Evolutionary conservation across 2,113 vertebrate species (phyloP).

Genomic region (Capreolus pygargus): DNA sequence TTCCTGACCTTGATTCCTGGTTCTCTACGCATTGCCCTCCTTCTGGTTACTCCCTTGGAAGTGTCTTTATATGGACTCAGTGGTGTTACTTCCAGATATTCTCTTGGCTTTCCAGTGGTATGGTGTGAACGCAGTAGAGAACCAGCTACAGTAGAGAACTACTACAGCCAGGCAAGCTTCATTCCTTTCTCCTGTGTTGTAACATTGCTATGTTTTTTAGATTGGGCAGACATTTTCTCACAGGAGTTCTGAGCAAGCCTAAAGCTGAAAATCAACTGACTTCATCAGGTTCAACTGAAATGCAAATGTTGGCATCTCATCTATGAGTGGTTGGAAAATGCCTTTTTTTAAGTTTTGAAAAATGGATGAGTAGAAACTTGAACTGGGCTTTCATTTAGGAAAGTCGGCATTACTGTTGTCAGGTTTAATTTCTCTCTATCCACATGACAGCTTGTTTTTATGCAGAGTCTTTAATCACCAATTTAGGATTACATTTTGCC

Average conservation of each 20-base stretch:
- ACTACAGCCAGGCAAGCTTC: background rate
- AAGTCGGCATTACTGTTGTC: constrained; percentile 80
- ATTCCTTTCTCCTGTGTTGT: background rate
- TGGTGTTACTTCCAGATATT: background rate
- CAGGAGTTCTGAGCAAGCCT: background rate
- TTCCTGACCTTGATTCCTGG: background rate
- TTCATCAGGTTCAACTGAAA: constrained; percentile 60
- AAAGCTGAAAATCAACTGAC: background rate
- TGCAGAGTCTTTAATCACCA: constrained; percentile 77
- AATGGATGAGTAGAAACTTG: constrained; percentile 82
- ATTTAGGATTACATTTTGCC: constrained; percentile 77
- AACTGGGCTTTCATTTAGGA: constrained; percentile 82
- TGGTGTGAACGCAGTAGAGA: background rate
- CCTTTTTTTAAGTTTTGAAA: constrained; percentile 74
- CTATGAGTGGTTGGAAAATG: constrained; percentile 75
- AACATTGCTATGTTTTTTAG: background rate
- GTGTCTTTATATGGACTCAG: background rate
- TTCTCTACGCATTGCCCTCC: background rate
- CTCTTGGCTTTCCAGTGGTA: background rate
- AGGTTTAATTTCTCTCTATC: constrained; percentile 81
- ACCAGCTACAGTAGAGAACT: background rate
- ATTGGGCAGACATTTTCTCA: background rate
- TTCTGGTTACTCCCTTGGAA: background rate
- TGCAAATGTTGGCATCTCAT: constrained; percentile 80
- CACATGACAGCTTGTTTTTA: constrained; percentile 80